phyloP scores from a whole-genome alignment of 2,797 vertebrate genomes.

The Gallinago stenura region DNA sequence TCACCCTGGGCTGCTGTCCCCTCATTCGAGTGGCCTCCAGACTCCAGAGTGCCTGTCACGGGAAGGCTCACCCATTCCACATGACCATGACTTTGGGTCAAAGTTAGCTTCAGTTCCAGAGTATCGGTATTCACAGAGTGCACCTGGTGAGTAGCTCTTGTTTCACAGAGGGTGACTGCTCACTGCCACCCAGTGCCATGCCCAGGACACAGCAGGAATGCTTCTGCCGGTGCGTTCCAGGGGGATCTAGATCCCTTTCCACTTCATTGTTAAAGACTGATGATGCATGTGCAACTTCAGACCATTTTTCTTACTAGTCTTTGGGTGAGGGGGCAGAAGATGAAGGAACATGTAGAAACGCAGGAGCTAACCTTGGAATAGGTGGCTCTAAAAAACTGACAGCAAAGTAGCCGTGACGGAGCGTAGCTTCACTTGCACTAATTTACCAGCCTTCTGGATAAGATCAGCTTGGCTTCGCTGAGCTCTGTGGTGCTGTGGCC shows the following conservation, averaged over 20 bases:
- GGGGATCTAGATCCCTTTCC: neutral
- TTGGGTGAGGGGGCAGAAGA: neutral
- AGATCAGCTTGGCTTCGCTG: neutral
- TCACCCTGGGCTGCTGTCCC: constrained; percentile 94
- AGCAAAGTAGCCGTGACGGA: neutral
- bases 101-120: constrained; percentile 95
- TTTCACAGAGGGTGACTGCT: neutral
- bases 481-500: neutral
- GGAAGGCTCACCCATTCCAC: constrained; percentile 94
- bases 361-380: neutral
- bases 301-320: neutral
- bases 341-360: neutral
- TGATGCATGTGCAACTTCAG: neutral
- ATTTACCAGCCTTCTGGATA: neutral
- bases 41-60: constrained; percentile 97
- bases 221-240: neutral
- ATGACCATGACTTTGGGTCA: constrained; percentile 91
- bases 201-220: neutral
- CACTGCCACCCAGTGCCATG: rapidly evolving
- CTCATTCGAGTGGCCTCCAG: constrained; percentile 93
- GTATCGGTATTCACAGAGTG: constrained; percentile 96
- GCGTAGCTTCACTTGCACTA: rapidly evolving
- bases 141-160: constrained; percentile 86
- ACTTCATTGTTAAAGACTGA: neutral
- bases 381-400: neutral